Conservation (phyloP, 2,113 vertebrate species). For the Thamnaconus septentrionalis region DNA sequence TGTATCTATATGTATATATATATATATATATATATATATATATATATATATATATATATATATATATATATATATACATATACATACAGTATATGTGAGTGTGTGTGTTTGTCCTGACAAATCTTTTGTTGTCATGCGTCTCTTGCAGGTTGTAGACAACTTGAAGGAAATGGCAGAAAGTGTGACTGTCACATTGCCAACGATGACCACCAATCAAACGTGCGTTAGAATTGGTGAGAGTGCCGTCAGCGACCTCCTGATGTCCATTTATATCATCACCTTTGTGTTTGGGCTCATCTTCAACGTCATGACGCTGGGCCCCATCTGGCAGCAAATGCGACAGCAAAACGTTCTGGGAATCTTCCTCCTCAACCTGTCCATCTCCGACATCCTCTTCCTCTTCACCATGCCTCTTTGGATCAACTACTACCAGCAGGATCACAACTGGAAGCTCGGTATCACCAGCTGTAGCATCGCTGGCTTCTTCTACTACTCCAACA, state of each 20-base stretch:
- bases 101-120: background rate
- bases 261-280: constrained; percentile 71
- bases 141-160: constrained; percentile 30
- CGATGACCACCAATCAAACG: background rate
- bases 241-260: constrained; percentile 61
- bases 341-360: constrained; percentile 74
- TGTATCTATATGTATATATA: too few species aligned
- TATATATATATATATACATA: too few species aligned
- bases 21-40: too few species aligned
- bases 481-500: constrained; percentile 83
- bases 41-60: too few species aligned
- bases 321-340: constrained; percentile 72
- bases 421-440: constrained; percentile 71
- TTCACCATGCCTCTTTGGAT: constrained; percentile 81
- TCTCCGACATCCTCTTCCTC: constrained; percentile 77
- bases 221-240: constrained; percentile 53
- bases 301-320: constrained; percentile 72
- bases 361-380: constrained; percentile 73
- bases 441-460: constrained; percentile 65
- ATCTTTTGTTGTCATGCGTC: background rate
- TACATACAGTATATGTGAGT: too few species aligned
- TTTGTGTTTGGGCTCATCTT: constrained; percentile 73
- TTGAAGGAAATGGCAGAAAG: background rate
- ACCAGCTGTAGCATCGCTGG: constrained; percentile 68
- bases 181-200: constrained; percentile 27